Evolutionary conservation across 2,797 vertebrate genomes (phyloP).

Genomic region (Diceros bicornis): DNA sequence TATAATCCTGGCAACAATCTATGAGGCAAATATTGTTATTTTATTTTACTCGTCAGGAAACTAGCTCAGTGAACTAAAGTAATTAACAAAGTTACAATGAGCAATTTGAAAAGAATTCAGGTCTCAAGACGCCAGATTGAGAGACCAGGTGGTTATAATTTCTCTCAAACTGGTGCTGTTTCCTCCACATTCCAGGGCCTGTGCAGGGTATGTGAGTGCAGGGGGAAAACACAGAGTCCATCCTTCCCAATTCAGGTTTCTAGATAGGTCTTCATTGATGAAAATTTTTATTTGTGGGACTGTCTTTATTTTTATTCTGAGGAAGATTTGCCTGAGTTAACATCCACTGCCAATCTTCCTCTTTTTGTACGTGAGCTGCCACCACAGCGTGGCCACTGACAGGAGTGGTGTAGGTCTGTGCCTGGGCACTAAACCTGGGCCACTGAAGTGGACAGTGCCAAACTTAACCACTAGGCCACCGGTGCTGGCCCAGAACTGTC

Average conservation of each 20-base stretch:
- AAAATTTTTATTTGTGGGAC: background rate
- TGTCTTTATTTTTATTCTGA: background rate
- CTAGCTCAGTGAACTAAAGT: conserved; percentile 5
- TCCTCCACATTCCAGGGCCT: background rate
- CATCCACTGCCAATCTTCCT: no score
- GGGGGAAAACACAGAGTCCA: rapidly evolving
- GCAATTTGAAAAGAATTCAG: conserved; percentile 25
- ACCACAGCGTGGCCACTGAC: no score
- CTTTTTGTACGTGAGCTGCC: no score
- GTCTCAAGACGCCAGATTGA: background rate
- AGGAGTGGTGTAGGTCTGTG: no score
- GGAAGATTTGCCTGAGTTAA: no score
- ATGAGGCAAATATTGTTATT: conserved; percentile 7
- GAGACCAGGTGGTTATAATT: background rate
- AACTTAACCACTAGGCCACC: no score
- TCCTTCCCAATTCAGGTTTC: background rate
- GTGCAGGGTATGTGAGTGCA: rapidly evolving
- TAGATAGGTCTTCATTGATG: background rate
- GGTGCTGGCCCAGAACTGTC: no score
- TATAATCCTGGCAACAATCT: background rate
- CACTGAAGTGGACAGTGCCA: no score
- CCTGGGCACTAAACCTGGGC: no score
- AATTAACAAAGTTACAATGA: conserved; percentile 21
- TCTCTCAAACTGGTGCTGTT: background rate
- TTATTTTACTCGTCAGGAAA: conserved; percentile 45